Evolutionary conservation across 1,140 invertebrate species (phyloP).

Genomic region (Teleopsis dalmanni): DNA sequence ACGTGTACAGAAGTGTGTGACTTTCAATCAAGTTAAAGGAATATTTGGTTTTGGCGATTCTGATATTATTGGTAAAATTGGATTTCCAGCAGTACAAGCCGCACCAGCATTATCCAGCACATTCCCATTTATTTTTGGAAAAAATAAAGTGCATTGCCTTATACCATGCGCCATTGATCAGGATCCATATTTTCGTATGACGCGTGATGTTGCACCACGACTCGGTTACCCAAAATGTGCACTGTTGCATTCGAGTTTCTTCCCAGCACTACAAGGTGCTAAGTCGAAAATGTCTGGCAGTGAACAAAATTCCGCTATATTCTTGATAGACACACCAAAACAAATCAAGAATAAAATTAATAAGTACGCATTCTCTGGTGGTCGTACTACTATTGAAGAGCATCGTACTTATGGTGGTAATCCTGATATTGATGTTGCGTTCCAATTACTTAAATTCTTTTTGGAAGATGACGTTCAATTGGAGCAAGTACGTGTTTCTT

Average conservation of each 20-base stretch:
- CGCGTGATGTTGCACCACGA: slow-evolving; percentile 88
- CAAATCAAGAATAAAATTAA: slow-evolving; percentile 98
- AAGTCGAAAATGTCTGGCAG: slow-evolving; percentile 98
- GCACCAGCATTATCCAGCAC: slow-evolving; percentile 88
- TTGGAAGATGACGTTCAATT: slow-evolving; percentile 88
- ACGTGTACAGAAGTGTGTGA: slow-evolving; percentile 85
- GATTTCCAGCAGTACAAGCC: slow-evolving; percentile 94
- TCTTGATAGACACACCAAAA: slow-evolving; percentile 88
- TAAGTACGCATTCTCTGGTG: slow-evolving; percentile 98
- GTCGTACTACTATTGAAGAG: slow-evolving; percentile 86
- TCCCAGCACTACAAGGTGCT: slow-evolving; percentile 92
- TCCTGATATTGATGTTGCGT: slow-evolving; percentile 93
- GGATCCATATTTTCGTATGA: slow-evolving; percentile 99
- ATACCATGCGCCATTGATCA: slow-evolving; percentile 99
- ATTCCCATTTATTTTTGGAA: slow-evolving; percentile 92
- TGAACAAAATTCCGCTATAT: slow-evolving; percentile 90
- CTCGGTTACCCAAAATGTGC: slow-evolving; percentile 88
- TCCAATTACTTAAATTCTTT: slow-evolving; percentile 94
- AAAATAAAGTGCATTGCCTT: slow-evolving; percentile 76
- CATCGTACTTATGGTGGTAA: slow-evolving; percentile 87
- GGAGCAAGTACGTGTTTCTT: slow-evolving; percentile 73
- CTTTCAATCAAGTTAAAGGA: slow-evolving; percentile 90
- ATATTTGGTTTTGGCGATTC: slow-evolving; percentile 98
- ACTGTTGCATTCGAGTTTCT: slow-evolving; percentile 87
- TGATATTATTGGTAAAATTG: slow-evolving; percentile 93